These are phyloP conservation scores for Leptosomus discolor DNA, from an alignment of 2,113 vertebrate genomes.

Conservation along the genomic window DNA sequence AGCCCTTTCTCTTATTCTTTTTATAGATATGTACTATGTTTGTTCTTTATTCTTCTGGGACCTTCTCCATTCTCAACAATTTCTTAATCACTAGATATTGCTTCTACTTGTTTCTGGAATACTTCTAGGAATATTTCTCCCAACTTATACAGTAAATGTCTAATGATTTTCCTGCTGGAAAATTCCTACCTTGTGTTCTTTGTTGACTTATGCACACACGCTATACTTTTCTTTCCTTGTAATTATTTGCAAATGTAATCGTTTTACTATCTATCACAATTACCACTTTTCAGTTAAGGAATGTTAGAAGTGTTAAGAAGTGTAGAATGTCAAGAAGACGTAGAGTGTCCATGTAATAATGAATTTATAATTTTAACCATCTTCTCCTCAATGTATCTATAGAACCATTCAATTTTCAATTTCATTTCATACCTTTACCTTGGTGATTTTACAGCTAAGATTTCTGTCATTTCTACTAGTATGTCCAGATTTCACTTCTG, in stretches of 20 bases:
- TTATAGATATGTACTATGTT: neutral
- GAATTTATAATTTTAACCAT: neutral
- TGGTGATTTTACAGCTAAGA: neutral
- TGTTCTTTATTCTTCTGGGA: neutral
- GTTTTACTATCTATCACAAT: neutral
- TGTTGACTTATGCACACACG: neutral
- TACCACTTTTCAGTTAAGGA: neutral
- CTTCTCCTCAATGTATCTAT: neutral
- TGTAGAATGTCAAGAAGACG: neutral
- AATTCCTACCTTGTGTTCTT: neutral
- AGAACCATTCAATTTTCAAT: neutral
- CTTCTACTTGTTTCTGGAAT: neutral
- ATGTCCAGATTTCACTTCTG: neutral
- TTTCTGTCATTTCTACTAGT: neutral
- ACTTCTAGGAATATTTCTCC: neutral
- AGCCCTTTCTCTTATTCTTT: neutral
- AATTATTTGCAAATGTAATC: neutral
- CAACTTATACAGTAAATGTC: neutral
- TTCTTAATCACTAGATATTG: neutral
- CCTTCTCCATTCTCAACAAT: neutral
- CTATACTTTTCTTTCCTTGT: neutral
- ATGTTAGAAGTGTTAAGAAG: no score
- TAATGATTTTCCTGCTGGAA: neutral
- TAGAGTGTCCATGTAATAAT: neutral
- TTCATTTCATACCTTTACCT: neutral